Base-by-base conservation (phyloP, 2,113 vertebrate genomes). In the Laticauda laticaudata region DNA sequence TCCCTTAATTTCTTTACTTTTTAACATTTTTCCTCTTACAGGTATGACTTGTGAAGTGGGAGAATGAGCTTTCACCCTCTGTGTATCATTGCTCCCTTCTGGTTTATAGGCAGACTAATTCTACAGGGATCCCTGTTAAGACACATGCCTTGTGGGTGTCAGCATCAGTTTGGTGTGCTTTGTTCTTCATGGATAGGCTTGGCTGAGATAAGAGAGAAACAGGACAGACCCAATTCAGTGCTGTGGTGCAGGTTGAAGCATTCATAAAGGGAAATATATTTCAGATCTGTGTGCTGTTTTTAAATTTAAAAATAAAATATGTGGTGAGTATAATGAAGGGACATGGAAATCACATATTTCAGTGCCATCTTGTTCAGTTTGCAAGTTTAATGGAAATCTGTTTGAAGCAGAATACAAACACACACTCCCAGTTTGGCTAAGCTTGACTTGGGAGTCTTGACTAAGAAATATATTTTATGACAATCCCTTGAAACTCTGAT, bases 71-170 rank as follows among this genome's bases (percentile, higher is more conserved):
- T 94, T 96, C 92, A 88, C 87, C 51, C 15, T 81, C 23, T 89
- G 94, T 94, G 88, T 95, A 91, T 96, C 96, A 90, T 34, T 95
- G 93, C 95, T 96, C 96, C 55, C 8, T 89, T 95, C 96, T 97
- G 97, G 97, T 97, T 97, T 97, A 97, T 20, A 29, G 86, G 93
- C 94, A 92, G 90, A 92, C 94, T 96, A 96, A 95, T 97, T 97
- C 93, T 94, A 94, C 95, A 93, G 91, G 54, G 96, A 93, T 95
- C 87, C 92, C 96, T 96, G 95, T 94, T 56, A 94, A 93, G 94
- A 95, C 0, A 69, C 93, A 95, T 95, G 94, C 95, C 93, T 97
- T 92, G 94, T 94, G 69, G 54, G 59, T 43, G 51, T 92, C 21
- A 85, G 39, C 6, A 53, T 14, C 14, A 43, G 87, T 29, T 69